Evolutionary conservation across 1,140 invertebrate species (phyloP), one percentile per base, ranked within the genome.

Genomic region (Chelonus insularis): DNA sequence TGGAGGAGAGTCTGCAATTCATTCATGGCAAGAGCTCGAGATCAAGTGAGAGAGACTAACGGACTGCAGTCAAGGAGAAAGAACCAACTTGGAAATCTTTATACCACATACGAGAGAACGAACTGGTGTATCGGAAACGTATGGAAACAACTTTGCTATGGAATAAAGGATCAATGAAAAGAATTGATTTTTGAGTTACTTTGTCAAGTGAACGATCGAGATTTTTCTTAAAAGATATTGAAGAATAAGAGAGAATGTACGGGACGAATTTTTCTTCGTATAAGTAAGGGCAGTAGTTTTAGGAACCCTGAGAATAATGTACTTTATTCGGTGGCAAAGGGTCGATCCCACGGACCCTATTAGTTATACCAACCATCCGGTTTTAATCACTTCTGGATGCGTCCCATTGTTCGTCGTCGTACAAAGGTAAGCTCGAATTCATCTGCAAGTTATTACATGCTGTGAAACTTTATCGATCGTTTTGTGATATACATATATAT

Each of bases 21-120:
- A 75, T 76, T 76, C 72, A 76, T 74, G 68, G 67, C 62, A 66
- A 65, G 60, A 39, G 61, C 41, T 63, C 75, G 71, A 76, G 71
- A 76, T 75, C 74, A 72, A 41, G 67, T 62, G 58, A 65, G 65
- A 72, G 69, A 69, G 36, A 55, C 20, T 52, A 34, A 63, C 61
- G 21, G 41, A 48, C 23, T 58, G 23, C 37, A 21, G 34, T 7
- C 16, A 65, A 36, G 32, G 25, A 55, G 20, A 54, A 14, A 48
- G 37, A 41, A 36, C 20, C 55, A 25, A 51, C 34, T 14, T 18
- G 52, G 52, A 60, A 62, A 59, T 52, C 37, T 41, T n/a, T n/a
- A n/a, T n/a, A n/a, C n/a, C n/a, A n/a, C n/a, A n/a, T n/a, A n/a
- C n/a, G n/a, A n/a, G n/a, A n/a, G n/a, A n/a, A n/a, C n/a, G n/a